Base-by-base conservation (phyloP, 1,140 invertebrate genomes). In the Aphaenogaster ashmeadi region DNA sequence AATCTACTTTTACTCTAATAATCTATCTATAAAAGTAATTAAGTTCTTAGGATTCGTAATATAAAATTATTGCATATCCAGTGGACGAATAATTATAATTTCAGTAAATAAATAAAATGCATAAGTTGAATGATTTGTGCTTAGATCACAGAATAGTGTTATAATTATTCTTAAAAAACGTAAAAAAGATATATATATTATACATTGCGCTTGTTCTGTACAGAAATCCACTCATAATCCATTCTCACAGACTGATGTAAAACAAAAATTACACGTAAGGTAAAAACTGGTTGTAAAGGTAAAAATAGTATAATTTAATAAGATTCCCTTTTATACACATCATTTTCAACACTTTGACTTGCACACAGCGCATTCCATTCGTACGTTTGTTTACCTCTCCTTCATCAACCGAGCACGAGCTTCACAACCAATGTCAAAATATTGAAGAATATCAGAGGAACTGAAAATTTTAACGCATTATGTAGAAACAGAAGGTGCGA, bases 381-480 rank as follows among this genome's bases (percentile, higher is more conserved):
- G 21, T 69, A 88, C 64, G 52, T 74, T 81, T 80, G 66, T 52
- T 67, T 44, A 15, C 11, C 41, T 54, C 44, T 27, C 18, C 1
- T 7, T n/a, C 67, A 66, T 96, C 92, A 98, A 94, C 98, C 98
- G 91, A 98, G 95, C 88, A 98, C 93, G 91, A 98, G 92, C 95
- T 98, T 98, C 92, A 98, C 96, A 88, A 97, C 89, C 94, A 98
- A 98, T 54, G 97, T 97, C 86, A 98, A 90, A 88, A 98, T 96
- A 93, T 99, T 99, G 38, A 98, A 95, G 88, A 98, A 97, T 94
- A 99, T 98, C 83, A 98, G 93, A 67, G 98, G 98, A 97, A 98
- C 98, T 98, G 97, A 93, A 98, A 98, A 93, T 95, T 27, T 27
- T 93, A 96, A 95, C 2, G 7, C 3, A 66, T 86, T 60, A 75